phyloP scores from a whole-genome alignment of 2,888 invertebrate genomes.

The Leptogaster cylindrica region DNA sequence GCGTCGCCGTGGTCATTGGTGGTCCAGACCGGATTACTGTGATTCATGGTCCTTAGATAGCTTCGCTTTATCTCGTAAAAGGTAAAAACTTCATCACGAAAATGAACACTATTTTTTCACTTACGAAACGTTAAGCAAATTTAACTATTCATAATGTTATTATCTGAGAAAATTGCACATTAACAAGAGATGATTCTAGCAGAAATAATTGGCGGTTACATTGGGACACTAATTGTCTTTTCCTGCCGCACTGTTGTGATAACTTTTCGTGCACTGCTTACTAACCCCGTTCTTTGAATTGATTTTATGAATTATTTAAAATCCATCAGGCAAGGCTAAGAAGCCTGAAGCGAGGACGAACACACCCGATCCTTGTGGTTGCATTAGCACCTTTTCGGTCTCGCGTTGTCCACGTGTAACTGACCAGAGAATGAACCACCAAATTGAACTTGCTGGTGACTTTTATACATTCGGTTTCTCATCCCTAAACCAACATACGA shows the following conservation, averaged over 20 bases:
- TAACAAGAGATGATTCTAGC: too few relatives aligned
- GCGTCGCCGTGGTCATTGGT: not conserved
- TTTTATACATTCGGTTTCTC: conserved; percentile 30
- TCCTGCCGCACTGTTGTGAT: not conserved
- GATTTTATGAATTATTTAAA: conserved; percentile 28
- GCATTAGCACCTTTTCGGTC: not conserved
- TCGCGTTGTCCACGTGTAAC: conserved; percentile 17
- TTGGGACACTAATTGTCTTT: not conserved
- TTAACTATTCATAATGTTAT: too few relatives aligned
- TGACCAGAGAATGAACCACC: conserved; percentile 27
- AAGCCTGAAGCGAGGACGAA: not conserved
- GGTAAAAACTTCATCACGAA: too few relatives aligned
- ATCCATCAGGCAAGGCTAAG: not conserved
- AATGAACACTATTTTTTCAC: too few relatives aligned
- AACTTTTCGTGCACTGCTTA: not conserved
- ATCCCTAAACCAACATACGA: conserved; percentile 22
- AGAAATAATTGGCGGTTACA: not conserved
- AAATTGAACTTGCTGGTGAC: conserved; percentile 3
- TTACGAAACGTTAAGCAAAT: too few relatives aligned
- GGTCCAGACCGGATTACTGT: conserved; percentile 16
- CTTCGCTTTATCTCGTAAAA: too few relatives aligned
- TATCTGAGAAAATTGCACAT: not conserved
- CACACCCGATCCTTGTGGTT: not conserved
- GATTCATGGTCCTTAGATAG: conserved; percentile 1
- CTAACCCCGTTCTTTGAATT: not conserved